phyloP scores from a whole-genome alignment of 2,888 invertebrate genomes.

The Boloria selene region DNA sequence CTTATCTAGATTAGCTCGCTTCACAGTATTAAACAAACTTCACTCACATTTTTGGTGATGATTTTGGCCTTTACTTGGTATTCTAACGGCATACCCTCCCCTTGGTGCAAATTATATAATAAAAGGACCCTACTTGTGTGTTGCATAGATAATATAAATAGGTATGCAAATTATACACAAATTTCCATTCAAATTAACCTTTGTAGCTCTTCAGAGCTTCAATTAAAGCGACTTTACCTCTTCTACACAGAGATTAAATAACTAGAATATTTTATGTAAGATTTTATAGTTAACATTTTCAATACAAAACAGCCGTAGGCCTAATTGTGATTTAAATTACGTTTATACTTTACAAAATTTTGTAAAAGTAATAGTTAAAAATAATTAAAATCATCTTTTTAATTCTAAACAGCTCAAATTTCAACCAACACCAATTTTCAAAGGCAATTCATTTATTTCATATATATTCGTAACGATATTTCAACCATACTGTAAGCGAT shows the following conservation, averaged over 20 bases:
- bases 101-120: conserved; percentile 79
- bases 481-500: conserved; percentile 16
- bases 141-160: conserved; percentile 82
- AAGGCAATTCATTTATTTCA: conserved; percentile 4
- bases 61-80: conserved; percentile 73
- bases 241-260: conserved; percentile 30
- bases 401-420: too few species aligned
- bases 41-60: conserved; percentile 60
- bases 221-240: conserved; percentile 59
- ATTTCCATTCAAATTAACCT: conserved; percentile 79
- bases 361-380: too few species aligned
- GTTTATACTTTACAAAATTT: too few species aligned
- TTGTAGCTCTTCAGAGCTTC: conserved; percentile 76
- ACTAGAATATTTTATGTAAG: conserved; percentile 10
- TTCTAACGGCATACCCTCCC: conserved; percentile 65
- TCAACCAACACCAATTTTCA: neutral
- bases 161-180: conserved; percentile 79
- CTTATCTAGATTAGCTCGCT: conserved; percentile 5
- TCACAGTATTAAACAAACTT: conserved; percentile 15
- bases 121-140: conserved; percentile 80
- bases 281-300: neutral
- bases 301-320: neutral
- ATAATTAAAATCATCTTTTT: too few species aligned
- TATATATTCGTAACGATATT: conserved; percentile 14
- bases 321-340: too few species aligned